Evolutionary conservation across 1,140 invertebrate species (phyloP).

Genomic region (Drosophila ananassae): DNA sequence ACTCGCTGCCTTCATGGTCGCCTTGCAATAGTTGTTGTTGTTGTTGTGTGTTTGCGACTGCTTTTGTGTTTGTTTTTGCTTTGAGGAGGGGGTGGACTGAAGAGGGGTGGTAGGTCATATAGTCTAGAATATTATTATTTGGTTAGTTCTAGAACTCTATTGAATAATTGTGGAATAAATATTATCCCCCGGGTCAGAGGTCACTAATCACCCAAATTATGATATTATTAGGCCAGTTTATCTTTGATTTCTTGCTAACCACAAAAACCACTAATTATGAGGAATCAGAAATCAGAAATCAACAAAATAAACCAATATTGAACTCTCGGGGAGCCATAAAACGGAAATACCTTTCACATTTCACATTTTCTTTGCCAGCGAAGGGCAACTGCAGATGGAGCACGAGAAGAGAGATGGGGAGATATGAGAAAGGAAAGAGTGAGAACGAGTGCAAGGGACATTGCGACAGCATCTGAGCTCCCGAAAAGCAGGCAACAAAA

Average conservation of each 20-base stretch:
- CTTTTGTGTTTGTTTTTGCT: constrained; percentile 37
- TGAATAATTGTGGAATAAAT: too few relatives aligned
- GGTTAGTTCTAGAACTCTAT: constrained; percentile 15
- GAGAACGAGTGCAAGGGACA: constrained; percentile 51
- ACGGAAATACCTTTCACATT: constrained; percentile 73
- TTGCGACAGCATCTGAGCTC: constrained; percentile 64
- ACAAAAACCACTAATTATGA: constrained; percentile 38
- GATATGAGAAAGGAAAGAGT: neutral
- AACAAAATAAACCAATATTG: constrained; percentile 57
- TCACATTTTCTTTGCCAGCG: constrained; percentile 44
- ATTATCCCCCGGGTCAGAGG: neutral
- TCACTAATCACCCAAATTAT: constrained; percentile 19
- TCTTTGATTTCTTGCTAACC: constrained; percentile 16
- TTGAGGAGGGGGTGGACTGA: neutral
- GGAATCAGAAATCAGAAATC: constrained; percentile 21
- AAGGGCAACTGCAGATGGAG: constrained; percentile 58
- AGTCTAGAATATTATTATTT: neutral
- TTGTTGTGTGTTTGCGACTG: constrained; percentile 24
- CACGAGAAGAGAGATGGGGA: constrained; percentile 12
- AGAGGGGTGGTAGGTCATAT: neutral
- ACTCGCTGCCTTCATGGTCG: constrained; percentile 71
- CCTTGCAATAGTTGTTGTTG: constrained; percentile 52
- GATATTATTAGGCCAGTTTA: constrained; percentile 20
- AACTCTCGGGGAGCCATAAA: constrained; percentile 36
- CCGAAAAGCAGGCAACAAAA: constrained; percentile 52